Conservation (phyloP, 1,140 invertebrate species). For the Protaetia brevitarsis region DNA sequence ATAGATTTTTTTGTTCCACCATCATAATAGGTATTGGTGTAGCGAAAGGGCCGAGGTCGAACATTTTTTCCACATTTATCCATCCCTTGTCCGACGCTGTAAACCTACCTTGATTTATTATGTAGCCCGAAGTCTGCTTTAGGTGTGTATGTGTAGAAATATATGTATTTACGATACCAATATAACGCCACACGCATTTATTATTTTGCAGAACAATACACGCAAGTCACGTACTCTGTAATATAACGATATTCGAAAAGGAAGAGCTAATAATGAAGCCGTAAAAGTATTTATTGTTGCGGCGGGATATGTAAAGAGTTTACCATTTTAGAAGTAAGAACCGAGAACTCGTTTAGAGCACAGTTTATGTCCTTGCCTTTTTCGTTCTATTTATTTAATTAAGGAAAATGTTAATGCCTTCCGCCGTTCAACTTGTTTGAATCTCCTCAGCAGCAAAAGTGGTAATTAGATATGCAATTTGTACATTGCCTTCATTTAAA, state of each 20-base stretch:
- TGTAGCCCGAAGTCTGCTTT: conserved; percentile 4
- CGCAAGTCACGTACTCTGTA: conserved; percentile 9
- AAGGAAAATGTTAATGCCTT: not conserved
- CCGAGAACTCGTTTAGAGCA: not conserved
- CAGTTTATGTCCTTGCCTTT: not conserved
- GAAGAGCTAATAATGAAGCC: conserved; percentile 10
- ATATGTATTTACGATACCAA: conserved; percentile 15
- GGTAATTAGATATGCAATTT: not conserved
- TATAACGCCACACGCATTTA: conserved; percentile 9
- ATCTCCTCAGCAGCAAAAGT: not conserved
- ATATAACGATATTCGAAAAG: conserved; percentile 8
- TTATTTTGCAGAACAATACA: conserved; percentile 12
- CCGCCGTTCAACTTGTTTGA: not conserved
- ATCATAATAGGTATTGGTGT: not conserved
- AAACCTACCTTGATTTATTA: conserved; percentile 17
- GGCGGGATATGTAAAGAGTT: not conserved
- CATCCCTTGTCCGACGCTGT: not conserved
- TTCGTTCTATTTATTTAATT: conserved; percentile 12
- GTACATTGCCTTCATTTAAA: not conserved
- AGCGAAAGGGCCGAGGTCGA: not conserved
- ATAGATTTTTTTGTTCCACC: conserved; percentile 6
- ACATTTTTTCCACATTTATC: conserved; percentile 9
- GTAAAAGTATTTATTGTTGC: conserved; percentile 8
- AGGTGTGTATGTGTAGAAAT: not conserved
- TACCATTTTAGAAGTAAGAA: not conserved